Percentiles rank a stretch among this genome's conserved stretches.
phyloP scores from a whole-genome alignment of 2,113 vertebrate species.

The Heliornis fulica region DNA sequence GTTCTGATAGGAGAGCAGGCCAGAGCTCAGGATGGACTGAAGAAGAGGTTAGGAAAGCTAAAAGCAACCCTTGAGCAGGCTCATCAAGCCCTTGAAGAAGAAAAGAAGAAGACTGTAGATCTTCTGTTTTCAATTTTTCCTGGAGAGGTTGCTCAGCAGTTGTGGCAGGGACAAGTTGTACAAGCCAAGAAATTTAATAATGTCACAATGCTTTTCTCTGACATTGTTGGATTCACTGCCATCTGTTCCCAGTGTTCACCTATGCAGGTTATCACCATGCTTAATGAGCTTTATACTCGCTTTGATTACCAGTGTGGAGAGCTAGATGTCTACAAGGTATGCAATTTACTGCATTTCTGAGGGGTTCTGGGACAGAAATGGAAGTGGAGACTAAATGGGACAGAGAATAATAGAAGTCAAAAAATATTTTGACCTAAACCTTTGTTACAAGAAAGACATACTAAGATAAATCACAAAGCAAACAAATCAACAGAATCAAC shows the following conservation, averaged over 20 bases:
- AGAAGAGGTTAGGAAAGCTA: conserved; percentile 94
- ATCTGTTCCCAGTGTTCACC: conserved; percentile 93
- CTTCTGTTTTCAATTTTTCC: conserved; percentile 96
- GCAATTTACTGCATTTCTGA: not conserved
- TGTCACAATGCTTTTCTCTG: conserved; percentile 97
- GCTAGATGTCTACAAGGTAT: conserved; percentile 96
- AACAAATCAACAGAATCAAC: not conserved
- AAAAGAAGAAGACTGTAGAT: conserved; percentile 96
- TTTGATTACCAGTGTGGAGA: conserved; percentile 95
- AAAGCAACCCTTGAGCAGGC: conserved; percentile 93
- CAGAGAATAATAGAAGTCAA: not conserved
- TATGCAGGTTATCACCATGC: conserved; percentile 98
- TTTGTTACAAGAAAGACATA: not conserved
- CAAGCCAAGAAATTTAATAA: conserved; percentile 93
- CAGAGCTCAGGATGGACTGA: conserved; percentile 94
- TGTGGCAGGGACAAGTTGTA: conserved; percentile 95
- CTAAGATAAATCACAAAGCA: not conserved
- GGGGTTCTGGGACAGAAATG: not conserved
- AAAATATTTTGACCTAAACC: not conserved
- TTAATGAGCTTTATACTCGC: conserved; percentile 93
- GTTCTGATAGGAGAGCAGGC: conserved; percentile 96
- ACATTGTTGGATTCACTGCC: conserved; percentile 97
- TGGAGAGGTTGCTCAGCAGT: conserved; percentile 90
- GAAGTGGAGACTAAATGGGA: not conserved
- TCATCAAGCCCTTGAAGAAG: conserved; percentile 93